Base-by-base conservation (phyloP, 1,140 invertebrate species). In the Drosophila watanabei region DNA sequence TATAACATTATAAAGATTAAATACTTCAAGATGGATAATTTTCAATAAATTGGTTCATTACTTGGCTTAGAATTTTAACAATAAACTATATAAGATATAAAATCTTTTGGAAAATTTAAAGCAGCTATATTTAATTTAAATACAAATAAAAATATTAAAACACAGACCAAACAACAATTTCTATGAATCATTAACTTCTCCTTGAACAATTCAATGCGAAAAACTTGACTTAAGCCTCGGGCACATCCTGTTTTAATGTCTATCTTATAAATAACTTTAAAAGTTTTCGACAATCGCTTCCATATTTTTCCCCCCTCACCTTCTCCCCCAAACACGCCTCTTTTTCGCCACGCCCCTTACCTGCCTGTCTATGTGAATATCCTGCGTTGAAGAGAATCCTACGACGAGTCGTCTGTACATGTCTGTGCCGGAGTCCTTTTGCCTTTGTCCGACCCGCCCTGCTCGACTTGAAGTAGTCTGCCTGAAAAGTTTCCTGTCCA, bases 401-500 rank as follows among this genome's bases (percentile, higher is more conserved):
- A 60, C 54, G 37, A 43, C 13, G 68, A 59, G 52, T 41, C 45
- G 54, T 73, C 70, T 73, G 68, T 60, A 51, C 20, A 72, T 24
- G 68, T 73, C 68, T 73, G 70, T 37, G 68, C 16, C 30, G 11
- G n/a, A 59, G 66, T 73, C 37, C 69, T 49, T 69, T 63, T 30
- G n/a, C 45, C 56, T 37, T 37, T 60, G 68, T 75, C 46, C 24
- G 45, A 18, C 20, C 46, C 69, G 71, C 46, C 77, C 14, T 64
- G 48, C 62, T 65, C 58, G 46, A 46, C 66, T 54, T 71, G 58
- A 71, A 78, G 75, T 69, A 57, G 75, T 79, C 75, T 79, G 76
- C 76, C 66, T 79, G 57, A 52, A 79, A 79, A 70, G 75, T 79
- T 76, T 79, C 64, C 75, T 70, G 43, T 78, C 28, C 64, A 79